These are phyloP conservation scores for Oligia fasciuncula DNA, from an alignment of 2,888 invertebrate genomes.

Conservation along the genomic window DNA sequence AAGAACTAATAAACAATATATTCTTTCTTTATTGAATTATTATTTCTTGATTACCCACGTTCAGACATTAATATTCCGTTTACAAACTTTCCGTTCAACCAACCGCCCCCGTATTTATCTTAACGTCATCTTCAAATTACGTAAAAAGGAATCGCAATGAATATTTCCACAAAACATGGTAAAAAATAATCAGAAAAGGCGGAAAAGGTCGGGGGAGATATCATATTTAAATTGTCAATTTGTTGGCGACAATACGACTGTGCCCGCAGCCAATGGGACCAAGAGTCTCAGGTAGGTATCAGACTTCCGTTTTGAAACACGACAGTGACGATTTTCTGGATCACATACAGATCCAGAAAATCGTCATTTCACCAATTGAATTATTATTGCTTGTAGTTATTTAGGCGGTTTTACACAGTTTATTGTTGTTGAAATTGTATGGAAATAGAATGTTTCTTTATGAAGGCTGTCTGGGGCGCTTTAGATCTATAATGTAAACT, in stretches of 20 bases:
- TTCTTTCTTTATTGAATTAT: background rate
- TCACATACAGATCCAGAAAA: background rate
- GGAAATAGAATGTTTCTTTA: background rate
- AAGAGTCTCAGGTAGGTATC: conserved; percentile 28
- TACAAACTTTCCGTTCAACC: conserved; percentile 6
- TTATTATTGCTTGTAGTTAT: conserved; percentile 19
- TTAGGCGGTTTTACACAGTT: background rate
- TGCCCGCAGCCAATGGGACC: conserved; percentile 23
- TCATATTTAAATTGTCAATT: conserved; percentile 58
- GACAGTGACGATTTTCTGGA: conserved; percentile 26
- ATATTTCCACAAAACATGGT: conserved; percentile 15
- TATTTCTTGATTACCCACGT: background rate
- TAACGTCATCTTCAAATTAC: conserved; percentile 27
- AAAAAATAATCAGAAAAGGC: conserved; percentile 39
- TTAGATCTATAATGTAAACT: background rate
- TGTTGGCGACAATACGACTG: conserved; percentile 41
- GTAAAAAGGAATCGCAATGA: conserved; percentile 26
- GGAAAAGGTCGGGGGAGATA: conserved; percentile 49
- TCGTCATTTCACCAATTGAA: background rate
- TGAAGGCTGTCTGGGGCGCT: background rate
- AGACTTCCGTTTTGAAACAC: conserved; percentile 27
- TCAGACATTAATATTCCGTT: conserved; percentile 11
- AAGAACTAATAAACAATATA: background rate
- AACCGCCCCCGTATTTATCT: conserved; percentile 4
- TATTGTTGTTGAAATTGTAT: conserved; percentile 13